Percentiles rank a stretch among this genome's conserved stretches.
phyloP scores from a whole-genome alignment of 2,888 invertebrate species.

The Drosophila vallismaia region DNA sequence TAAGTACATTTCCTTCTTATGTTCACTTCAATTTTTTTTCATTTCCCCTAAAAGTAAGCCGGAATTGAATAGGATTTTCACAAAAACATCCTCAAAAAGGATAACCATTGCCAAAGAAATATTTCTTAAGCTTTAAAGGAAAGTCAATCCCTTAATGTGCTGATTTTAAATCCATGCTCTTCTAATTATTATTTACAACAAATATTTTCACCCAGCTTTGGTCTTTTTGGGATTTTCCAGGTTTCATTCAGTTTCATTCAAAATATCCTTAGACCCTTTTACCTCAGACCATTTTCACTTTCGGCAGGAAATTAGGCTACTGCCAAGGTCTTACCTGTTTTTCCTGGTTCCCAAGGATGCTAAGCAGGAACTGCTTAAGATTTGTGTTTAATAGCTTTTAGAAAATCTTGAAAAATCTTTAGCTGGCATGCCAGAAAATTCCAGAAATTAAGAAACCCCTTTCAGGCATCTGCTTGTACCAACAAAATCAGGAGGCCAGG shows the following conservation, averaged over 20 bases:
- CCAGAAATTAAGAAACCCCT: constrained; percentile 15
- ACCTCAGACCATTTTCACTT: constrained; percentile 24
- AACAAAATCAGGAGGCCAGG: constrained; percentile 24
- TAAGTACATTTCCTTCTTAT: not conserved
- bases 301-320: constrained; percentile 20
- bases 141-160: constrained; percentile 2
- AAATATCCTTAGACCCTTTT: constrained; percentile 11
- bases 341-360: not conserved
- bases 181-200: constrained; percentile 3
- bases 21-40: not conserved
- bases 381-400: constrained; percentile 31
- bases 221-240: constrained; percentile 1
- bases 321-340: constrained; percentile 16
- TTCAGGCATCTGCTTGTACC: constrained; percentile 1
- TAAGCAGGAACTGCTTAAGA: constrained; percentile 38
- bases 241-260: not conserved
- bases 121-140: not conserved
- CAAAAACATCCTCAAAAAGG: not conserved
- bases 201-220: not conserved
- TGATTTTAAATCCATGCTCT: not conserved
- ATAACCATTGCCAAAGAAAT: not conserved
- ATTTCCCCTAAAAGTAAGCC: not conserved
- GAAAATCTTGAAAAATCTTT: constrained; percentile 25
- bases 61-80: too few relatives aligned
- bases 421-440: not conserved